phyloP scores from a whole-genome alignment of 2,888 invertebrate species.

The Bibio marci region DNA sequence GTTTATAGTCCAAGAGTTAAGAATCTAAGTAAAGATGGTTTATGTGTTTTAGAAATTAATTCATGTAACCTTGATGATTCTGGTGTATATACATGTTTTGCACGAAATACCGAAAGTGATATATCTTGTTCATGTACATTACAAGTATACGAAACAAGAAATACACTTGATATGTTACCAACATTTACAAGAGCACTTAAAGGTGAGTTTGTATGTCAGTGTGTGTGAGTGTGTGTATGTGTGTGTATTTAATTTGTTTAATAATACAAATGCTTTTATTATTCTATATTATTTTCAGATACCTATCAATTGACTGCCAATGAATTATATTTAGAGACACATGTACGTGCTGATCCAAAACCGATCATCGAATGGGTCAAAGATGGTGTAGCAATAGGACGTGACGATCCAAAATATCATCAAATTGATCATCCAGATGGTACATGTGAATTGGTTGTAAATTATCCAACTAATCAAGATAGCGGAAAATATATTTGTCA shows the following conservation, averaged over 20 bases:
- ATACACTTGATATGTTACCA: slow-evolving; percentile 42
- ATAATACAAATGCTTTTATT: too few species aligned
- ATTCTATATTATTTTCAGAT: slow-evolving; percentile 33
- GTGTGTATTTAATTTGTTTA: background rate
- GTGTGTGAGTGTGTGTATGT: background rate
- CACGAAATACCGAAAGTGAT: slow-evolving; percentile 55
- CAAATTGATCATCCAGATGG: slow-evolving; percentile 56
- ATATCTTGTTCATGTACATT: slow-evolving; percentile 51
- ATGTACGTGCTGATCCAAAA: slow-evolving; percentile 53
- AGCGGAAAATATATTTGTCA: slow-evolving; percentile 60
- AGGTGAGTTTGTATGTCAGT: slow-evolving; percentile 32
- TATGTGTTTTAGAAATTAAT: slow-evolving; percentile 56
- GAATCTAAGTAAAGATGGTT: slow-evolving; percentile 37
- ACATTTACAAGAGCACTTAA: slow-evolving; percentile 57
- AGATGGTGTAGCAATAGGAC: slow-evolving; percentile 41
- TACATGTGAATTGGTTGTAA: slow-evolving; percentile 50
- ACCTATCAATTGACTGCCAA: slow-evolving; percentile 53
- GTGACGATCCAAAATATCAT: slow-evolving; percentile 38
- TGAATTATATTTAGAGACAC: slow-evolving; percentile 60
- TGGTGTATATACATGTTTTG: slow-evolving; percentile 64
- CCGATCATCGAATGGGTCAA: slow-evolving; percentile 63
- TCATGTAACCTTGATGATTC: slow-evolving; percentile 49
- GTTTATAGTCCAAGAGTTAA: slow-evolving; percentile 22
- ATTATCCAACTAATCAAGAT: slow-evolving; percentile 45
- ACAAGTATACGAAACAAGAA: slow-evolving; percentile 42